phyloP scores from a whole-genome alignment of 2,113 vertebrate genomes.

The Oenanthe melanoleuca region DNA sequence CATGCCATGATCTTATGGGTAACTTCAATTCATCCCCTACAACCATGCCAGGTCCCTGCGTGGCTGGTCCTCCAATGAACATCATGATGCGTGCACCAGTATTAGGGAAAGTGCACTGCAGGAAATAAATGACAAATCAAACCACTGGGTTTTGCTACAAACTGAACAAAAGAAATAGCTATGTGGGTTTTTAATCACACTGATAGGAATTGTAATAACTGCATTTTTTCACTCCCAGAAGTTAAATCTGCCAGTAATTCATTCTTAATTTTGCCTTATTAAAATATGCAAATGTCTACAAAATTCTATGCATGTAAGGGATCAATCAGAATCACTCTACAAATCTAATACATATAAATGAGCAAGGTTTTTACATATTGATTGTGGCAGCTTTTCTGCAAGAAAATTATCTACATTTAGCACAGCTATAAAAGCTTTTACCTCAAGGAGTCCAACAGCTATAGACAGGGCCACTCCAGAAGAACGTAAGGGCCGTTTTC shows the following conservation, averaged over 20 bases:
- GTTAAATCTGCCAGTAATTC: neutral
- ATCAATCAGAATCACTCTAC: neutral
- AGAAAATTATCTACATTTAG: neutral
- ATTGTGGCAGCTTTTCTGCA: neutral
- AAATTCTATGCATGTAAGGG: neutral
- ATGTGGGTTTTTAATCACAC: neutral
- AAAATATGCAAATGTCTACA: fast-evolving
- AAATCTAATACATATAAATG: neutral
- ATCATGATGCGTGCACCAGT: slow-evolving; percentile 96
- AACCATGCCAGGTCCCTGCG: slow-evolving; percentile 97
- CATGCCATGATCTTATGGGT: slow-evolving; percentile 97
- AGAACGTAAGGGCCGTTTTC: slow-evolving; percentile 91
- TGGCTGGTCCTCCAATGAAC: slow-evolving; percentile 95
- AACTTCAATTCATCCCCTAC: slow-evolving; percentile 95
- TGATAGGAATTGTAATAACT: neutral
- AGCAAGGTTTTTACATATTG: neutral
- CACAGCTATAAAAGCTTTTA: slow-evolving; percentile 46
- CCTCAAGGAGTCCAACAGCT: slow-evolving; percentile 95
- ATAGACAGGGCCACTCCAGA: slow-evolving; percentile 95
- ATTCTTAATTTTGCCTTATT: neutral
- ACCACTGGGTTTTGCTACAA: neutral
- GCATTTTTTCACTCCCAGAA: neutral
- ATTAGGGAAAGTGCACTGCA: slow-evolving; percentile 94
- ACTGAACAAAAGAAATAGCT: neutral
- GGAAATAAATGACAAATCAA: slow-evolving; percentile 10